phyloP scores from a whole-genome alignment of 2,113 vertebrate species.

The Tyto alba region DNA sequence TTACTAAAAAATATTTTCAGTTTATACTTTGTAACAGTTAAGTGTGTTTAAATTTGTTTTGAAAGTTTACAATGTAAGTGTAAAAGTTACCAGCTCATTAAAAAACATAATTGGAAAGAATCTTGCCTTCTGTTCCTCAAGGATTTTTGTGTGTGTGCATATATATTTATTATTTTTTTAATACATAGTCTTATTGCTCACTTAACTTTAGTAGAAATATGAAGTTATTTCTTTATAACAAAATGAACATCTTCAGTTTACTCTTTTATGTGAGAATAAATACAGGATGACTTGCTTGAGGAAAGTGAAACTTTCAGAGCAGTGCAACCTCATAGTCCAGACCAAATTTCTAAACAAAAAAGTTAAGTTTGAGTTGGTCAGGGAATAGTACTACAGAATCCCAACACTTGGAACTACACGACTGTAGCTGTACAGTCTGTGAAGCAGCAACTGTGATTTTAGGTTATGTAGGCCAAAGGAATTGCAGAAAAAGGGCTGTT shows the following conservation, averaged over 20 bases:
- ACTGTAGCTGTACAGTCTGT: background rate
- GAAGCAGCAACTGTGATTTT: background rate
- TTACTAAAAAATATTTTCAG: background rate
- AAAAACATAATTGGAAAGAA: background rate
- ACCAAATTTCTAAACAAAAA: background rate
- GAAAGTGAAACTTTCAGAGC: background rate
- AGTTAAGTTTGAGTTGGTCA: fast-evolving
- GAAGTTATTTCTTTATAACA: background rate
- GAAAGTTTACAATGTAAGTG: background rate
- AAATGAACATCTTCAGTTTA: background rate
- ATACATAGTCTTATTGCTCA: background rate
- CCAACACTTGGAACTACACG: fast-evolving
- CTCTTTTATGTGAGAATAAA: background rate
- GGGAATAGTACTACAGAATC: background rate
- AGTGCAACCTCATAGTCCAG: fast-evolving
- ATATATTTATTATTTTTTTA: background rate
- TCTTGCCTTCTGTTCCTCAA: background rate
- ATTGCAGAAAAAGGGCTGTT: background rate
- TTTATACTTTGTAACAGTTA: background rate
- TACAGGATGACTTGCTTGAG: background rate
- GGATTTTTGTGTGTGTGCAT: background rate
- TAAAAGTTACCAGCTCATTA: background rate
- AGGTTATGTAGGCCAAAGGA: background rate
- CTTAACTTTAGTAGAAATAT: background rate
- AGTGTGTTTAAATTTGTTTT: background rate